Base-by-base conservation (phyloP, 1,140 invertebrate genomes). In the Cydia splendana region DNA sequence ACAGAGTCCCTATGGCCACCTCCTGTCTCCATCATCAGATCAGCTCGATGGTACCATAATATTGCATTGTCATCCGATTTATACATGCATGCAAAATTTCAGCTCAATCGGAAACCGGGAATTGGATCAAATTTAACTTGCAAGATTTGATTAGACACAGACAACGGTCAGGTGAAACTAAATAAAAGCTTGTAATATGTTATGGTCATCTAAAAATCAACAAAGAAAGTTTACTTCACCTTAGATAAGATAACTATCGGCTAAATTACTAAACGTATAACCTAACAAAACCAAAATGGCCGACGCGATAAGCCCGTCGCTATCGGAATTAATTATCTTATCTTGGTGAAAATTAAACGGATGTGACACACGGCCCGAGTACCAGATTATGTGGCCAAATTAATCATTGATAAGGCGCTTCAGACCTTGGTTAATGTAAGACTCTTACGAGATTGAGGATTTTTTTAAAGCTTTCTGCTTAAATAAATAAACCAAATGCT, bases 321-420 rank as follows among this genome's bases (percentile, higher is more conserved):
- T 87, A 88, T 88, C 85, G 78, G 65, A 81, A 71, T 57, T 76
- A 78, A 83, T 85, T 88, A 89, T 88, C 87, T 91, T 89, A 91
- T 91, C 88, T 84, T 57, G 78, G 76, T 86, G 79, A 89, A 78
- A 88, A 91, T 87, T 88, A 87, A 85, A 89, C 84, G 82, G 87
- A 88, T 85, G 79, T 85, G 83, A 87, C 83, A 87, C 77, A 75
- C 82, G 85, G 79, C 82, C 83, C 79, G 83, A 84, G 84, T 82
- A 82, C 78, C 82, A 87, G 88, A 90, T 91, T 89, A 88, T 86
- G 80, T 76, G 78, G 84, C 83, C 81, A 91, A 90, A 90, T 90
- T 89, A 88, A 90, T 89, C 88, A 91, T 80, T 87, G 87, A 90
- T 90, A 88, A 88, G 81, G 78, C 75, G 74, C 76, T 80, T 75